Percentiles rank a stretch among this genome's conserved stretches.
These are phyloP conservation scores for Zapus hudsonius DNA, from an alignment of 2,113 vertebrate species.

Conservation along the genomic window DNA sequence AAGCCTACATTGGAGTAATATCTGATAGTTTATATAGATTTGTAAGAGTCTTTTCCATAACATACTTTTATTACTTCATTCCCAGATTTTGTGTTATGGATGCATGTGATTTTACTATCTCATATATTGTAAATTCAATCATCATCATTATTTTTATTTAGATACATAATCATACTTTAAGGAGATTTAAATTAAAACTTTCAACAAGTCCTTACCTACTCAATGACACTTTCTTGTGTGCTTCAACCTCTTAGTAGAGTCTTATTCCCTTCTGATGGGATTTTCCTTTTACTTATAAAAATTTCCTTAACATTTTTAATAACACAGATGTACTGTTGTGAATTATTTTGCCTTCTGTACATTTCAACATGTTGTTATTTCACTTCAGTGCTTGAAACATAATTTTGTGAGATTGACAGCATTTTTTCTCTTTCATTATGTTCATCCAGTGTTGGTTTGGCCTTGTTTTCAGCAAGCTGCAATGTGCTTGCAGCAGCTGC, in stretches of 20 bases:
- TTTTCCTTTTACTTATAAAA: background rate
- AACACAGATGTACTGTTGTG: background rate
- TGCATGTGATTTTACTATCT: background rate
- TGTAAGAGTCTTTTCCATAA: background rate
- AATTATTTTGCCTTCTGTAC: background rate
- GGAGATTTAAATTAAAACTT: background rate
- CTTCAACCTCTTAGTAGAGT: background rate
- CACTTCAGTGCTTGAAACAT: constrained; percentile 5
- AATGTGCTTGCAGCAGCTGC: background rate
- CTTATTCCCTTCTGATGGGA: background rate
- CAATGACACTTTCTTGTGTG: background rate
- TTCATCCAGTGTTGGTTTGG: background rate
- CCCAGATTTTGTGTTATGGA: background rate
- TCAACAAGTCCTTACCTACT: background rate
- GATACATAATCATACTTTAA: background rate
- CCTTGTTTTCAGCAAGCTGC: background rate
- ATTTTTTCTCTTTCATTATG: background rate
- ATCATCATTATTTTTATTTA: background rate
- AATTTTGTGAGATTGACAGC: background rate
- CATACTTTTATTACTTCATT: background rate
- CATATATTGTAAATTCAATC: background rate
- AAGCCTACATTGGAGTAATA: background rate
- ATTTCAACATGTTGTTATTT: background rate
- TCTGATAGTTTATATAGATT: background rate
- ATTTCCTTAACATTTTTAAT: constrained; percentile 4